A percentile compares a stretch with the other conserved stretches of the same genome.
Conservation (phyloP, 2,888 invertebrate species). For the Cerastis leucographa region DNA sequence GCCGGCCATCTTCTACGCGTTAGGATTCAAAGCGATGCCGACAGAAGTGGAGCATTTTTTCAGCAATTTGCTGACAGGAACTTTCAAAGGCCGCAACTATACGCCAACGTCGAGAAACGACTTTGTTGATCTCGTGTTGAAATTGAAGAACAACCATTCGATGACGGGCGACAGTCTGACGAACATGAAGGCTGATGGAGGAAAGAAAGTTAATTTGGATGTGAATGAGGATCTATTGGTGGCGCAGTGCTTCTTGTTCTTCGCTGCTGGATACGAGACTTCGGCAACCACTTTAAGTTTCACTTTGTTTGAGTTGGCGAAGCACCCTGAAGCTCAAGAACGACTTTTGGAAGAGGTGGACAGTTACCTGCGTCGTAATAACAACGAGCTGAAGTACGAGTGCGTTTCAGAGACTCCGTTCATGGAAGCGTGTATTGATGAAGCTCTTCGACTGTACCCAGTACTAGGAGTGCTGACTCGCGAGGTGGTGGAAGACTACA, state of each 20-base stretch:
- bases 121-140: slow-evolving; percentile 78
- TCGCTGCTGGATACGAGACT: slow-evolving; percentile 80
- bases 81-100: slow-evolving; percentile 72
- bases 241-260: slow-evolving; percentile 89
- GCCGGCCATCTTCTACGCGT: slow-evolving; percentile 77
- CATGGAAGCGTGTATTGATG: slow-evolving; percentile 76
- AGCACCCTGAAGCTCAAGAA: slow-evolving; percentile 70
- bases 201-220: slow-evolving; percentile 69
- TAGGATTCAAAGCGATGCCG: slow-evolving; percentile 74
- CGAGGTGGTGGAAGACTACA: slow-evolving; percentile 79
- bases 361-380: slow-evolving; percentile 67
- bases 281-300: slow-evolving; percentile 73
- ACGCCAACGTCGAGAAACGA: slow-evolving; percentile 75
- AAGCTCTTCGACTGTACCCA: slow-evolving; percentile 80
- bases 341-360: slow-evolving; percentile 74
- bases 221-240: slow-evolving; percentile 85
- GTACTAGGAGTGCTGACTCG: slow-evolving; percentile 76
- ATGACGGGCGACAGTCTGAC: slow-evolving; percentile 76
- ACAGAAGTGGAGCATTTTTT: slow-evolving; percentile 72
- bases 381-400: slow-evolving; percentile 72
- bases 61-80: slow-evolving; percentile 65
- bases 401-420: slow-evolving; percentile 73
- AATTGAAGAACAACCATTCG: slow-evolving; percentile 70
- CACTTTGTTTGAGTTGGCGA: slow-evolving; percentile 77
- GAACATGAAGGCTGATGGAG: slow-evolving; percentile 68